Percentiles rank a stretch among this genome's conserved stretches.
These are phyloP conservation scores for Diorhabda sublineata DNA, from an alignment of 1,140 invertebrate genomes.

Conservation along the genomic window DNA sequence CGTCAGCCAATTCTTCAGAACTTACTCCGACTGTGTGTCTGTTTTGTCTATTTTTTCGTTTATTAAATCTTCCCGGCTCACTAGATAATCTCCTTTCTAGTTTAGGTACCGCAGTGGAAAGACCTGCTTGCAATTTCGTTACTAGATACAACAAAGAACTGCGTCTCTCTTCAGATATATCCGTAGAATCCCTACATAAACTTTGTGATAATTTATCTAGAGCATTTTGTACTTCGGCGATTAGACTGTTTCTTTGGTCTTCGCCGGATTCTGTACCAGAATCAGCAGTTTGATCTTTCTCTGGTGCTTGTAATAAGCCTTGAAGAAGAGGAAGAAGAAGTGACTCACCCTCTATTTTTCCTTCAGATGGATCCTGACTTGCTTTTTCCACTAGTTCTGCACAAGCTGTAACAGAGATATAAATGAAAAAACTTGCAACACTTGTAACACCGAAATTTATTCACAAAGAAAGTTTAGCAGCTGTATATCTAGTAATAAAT, in stretches of 20 bases:
- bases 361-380: constrained; percentile 42
- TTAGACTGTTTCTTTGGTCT: constrained; percentile 57
- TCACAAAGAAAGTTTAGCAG: too few species aligned
- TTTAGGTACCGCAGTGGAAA: constrained; percentile 44
- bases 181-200: constrained; percentile 56
- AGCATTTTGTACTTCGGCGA: constrained; percentile 75
- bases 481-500: too few species aligned
- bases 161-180: constrained; percentile 52
- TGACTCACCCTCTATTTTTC: constrained; percentile 53
- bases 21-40: constrained; percentile 79
- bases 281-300: constrained; percentile 47
- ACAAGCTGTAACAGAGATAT: constrained; percentile 49
- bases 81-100: constrained; percentile 36
- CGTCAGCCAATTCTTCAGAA: constrained; percentile 69
- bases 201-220: constrained; percentile 68
- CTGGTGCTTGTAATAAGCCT: constrained; percentile 40
- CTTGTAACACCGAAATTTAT: too few species aligned
- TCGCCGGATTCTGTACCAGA: constrained; percentile 67
- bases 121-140: constrained; percentile 66
- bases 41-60: constrained; percentile 51
- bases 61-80: constrained; percentile 29
- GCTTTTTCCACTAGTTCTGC: constrained; percentile 56
- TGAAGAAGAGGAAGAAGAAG: constrained; percentile 59
- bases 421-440: neutral
- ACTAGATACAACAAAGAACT: constrained; percentile 69